Percentiles rank a stretch among this genome's conserved stretches.
Evolutionary conservation across 2,797 vertebrate species (phyloP).

Genomic region (Pogonophryne albipinna): DNA sequence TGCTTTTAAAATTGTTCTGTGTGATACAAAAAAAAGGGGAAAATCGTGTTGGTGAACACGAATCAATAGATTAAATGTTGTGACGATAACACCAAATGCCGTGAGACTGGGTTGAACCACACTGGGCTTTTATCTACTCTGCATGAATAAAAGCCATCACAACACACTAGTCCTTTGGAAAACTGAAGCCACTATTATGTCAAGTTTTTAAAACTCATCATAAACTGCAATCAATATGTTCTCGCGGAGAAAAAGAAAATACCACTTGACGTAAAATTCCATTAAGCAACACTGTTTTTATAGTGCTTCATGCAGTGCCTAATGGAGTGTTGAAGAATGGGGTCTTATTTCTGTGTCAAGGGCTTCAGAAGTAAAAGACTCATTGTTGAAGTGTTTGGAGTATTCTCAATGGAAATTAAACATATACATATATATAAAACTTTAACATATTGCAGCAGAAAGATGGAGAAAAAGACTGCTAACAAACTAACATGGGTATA

Average conservation of each 20-base stretch:
- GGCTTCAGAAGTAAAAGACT: background rate
- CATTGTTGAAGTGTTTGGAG: background rate
- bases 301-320: background rate
- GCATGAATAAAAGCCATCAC: conserved; percentile 4
- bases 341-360: background rate
- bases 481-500: background rate
- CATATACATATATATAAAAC: too few relatives aligned
- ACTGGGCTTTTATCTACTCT: conserved; percentile 24
- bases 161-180: background rate
- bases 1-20: too few relatives aligned
- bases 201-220: conserved; percentile 4
- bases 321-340: background rate
- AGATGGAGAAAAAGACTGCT: background rate
- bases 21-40: too few relatives aligned
- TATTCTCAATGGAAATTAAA: background rate
- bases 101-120: background rate
- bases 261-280: background rate
- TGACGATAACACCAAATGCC: too few relatives aligned
- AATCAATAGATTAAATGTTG: too few relatives aligned
- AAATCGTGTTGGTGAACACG: too few relatives aligned
- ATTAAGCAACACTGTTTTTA: background rate
- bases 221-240: conserved; percentile 14
- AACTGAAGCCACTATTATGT: background rate
- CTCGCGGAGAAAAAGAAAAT: background rate
- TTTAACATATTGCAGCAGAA: too few relatives aligned